Evolutionary conservation across 53 echinoderm and acorn worm genomes (phyloP), one percentile per base, ranked within the genome.

Genomic region (Henricia sp.): DNA sequence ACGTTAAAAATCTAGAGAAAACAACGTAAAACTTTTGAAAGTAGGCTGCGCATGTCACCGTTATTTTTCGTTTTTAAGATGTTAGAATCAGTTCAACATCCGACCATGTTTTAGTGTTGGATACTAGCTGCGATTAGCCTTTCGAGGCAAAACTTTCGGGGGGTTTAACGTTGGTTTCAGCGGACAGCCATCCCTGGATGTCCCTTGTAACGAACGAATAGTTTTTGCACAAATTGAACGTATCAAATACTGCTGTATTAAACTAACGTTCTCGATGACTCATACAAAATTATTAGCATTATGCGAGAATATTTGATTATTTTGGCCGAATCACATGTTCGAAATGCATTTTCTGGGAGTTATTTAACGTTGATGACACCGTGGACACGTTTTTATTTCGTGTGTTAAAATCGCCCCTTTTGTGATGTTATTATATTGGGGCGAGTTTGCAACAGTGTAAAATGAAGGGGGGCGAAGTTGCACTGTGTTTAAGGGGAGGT

Each of bases 101-200:
- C 21, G 17, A 19, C 11, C 20, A 55, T 55, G 55, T 8, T 55
- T 55, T 16, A 55, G 55, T 55, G 12, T 55, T 55, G 4, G 55
- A 13, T 55, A 11, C 29, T 59, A 28, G 59, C 29, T 59, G 59
- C 59, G 28, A 59, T 59, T 59, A 30, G 27, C 25, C 25, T 59
- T 59, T 13, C 27, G 25, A 59, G 59, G 59, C 59, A 28, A 30
- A 59, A 59, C 27, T 26, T 59, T 59, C 59, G 29, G 26, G 59
- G 26, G 25, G 25, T 59, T 59, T 59, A 27, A 59, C 28, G 27
- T 59, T 59, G 59, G 59, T 59, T 59, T 59, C 55, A 55, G 55
- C 55, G n/a, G 55, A 55, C 55, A 55, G 55, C 55, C 55, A 55
- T 55, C 21, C 55, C n/a, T 59, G 10, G 29, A 59, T 30, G 59